These are phyloP conservation scores for Pygocentrus nattereri DNA, from an alignment of 2,797 vertebrate genomes.

Conservation along the genomic window DNA sequence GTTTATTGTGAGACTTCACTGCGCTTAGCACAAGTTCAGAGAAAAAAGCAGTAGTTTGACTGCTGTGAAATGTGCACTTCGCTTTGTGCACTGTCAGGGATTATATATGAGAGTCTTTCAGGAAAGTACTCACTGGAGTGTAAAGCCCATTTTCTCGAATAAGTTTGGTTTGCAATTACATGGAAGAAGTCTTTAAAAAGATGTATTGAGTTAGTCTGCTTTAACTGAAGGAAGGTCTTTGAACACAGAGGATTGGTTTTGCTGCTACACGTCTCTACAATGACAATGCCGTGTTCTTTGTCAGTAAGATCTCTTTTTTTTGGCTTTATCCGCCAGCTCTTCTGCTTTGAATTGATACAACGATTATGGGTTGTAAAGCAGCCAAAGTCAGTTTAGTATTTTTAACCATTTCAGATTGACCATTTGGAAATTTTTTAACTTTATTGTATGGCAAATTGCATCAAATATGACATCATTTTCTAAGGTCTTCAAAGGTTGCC, in stretches of 20 bases:
- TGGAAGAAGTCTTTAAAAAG: neutral
- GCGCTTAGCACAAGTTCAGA: neutral
- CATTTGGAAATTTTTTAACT: neutral
- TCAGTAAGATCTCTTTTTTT: neutral
- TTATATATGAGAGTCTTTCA: conserved; percentile 34
- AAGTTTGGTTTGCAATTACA: conserved; percentile 2
- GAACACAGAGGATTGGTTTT: neutral
- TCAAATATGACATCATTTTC: neutral
- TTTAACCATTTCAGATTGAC: neutral
- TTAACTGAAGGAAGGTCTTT: neutral
- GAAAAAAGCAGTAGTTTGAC: conserved; percentile 12
- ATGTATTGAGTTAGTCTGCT: conserved; percentile 3
- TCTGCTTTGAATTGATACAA: neutral
- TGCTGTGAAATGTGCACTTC: neutral
- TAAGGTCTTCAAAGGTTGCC: neutral
- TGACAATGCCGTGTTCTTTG: neutral
- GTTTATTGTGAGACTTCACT: conserved; percentile 12
- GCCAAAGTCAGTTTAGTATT: neutral
- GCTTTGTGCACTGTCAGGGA: conserved; percentile 26
- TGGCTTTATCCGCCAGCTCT: neutral
- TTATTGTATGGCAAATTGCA: neutral
- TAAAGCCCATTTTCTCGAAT: conserved; percentile 10
- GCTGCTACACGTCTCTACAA: neutral
- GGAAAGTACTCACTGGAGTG: neutral
- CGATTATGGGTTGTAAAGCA: neutral